Base-by-base conservation (phyloP, 2,113 vertebrate species). In the Coryphaenoides rupestris region DNA sequence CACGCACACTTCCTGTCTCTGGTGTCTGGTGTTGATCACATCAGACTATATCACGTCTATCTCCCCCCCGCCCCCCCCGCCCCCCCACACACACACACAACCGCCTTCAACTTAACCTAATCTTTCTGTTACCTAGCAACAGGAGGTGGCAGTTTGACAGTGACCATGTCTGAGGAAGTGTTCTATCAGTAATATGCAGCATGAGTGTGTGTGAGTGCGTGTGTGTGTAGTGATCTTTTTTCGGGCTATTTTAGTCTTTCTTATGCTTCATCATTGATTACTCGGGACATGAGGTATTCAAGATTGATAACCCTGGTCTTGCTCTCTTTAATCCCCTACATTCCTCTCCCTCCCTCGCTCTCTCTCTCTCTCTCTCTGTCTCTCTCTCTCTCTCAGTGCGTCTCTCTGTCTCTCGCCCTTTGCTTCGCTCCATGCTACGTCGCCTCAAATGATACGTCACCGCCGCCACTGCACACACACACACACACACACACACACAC, bases 11-110 rank as follows among this genome's bases (percentile, higher is more conserved):
- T 91, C 90, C 90, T 90, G 89, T 78, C 86, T 65, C 72, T 78
- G 69, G 77, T 89, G 87, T 65, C 72, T 78, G 69, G 77, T 89
- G 87, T 85, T 86, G 86, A 90, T 90, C 87, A 88, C 85, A 77
- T 87, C 72, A 40, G 77, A 81, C 81, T 80, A 81, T 76, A 85
- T 88, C 81, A 69, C 66, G 66, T 82, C 76, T 83, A 87, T 90
- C 90, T 90, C 90, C 90, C 89, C 77, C 73, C 53, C 46, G 50
- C 21, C 69, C 58, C 46, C 73, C 52, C 58, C 46, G 70, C 52
- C 62, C 58, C 65, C 57, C 69, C 74, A 79, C 72, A 26, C 69
- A 74, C 59, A 65, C 70, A 47, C 28, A 28, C 47, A 10, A 1
- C 1, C 10, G 33, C n/a, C n/a, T 40, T 40, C 33, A 7, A 40